phyloP scores from a whole-genome alignment of 2,888 invertebrate species.

The Drosophila mimica region DNA sequence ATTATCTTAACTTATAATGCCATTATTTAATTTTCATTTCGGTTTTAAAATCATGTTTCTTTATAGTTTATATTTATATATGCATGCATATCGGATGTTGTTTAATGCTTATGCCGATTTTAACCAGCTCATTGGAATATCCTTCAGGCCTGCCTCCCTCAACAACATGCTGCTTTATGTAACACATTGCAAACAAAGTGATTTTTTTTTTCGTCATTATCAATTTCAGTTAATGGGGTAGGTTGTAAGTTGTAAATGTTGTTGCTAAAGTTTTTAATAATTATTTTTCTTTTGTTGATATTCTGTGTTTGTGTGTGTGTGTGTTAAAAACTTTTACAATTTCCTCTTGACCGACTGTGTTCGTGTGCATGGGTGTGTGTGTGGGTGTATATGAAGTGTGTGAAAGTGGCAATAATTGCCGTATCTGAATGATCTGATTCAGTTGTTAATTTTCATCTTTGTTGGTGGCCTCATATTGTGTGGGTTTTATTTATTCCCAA shows the following conservation, averaged over 20 bases:
- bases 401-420: conserved; percentile 53
- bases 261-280: conserved; percentile 62
- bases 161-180: conserved; percentile 31
- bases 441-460: conserved; percentile 24
- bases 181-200: conserved; percentile 35
- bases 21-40: conserved; percentile 67
- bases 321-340: conserved; percentile 69
- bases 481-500: conserved; percentile 28
- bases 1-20: conserved; percentile 78
- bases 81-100: conserved; percentile 55
- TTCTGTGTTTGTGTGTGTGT: conserved; percentile 8
- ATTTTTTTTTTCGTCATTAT: conserved; percentile 37
- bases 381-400: conserved; percentile 19
- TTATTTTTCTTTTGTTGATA: conserved; percentile 44
- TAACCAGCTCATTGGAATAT: conserved; percentile 56
- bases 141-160: conserved; percentile 34
- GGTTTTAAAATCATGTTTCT: conserved; percentile 73
- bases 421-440: conserved; percentile 47
- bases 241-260: conserved; percentile 61
- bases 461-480: conserved; percentile 41
- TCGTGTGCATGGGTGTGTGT: conserved; percentile 7
- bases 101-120: conserved; percentile 48
- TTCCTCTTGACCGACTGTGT: conserved; percentile 44
- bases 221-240: conserved; percentile 46
- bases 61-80: conserved; percentile 59